These are phyloP conservation scores for Willisornis vidua DNA, from an alignment of 2,113 vertebrate genomes.

Conservation along the genomic window DNA sequence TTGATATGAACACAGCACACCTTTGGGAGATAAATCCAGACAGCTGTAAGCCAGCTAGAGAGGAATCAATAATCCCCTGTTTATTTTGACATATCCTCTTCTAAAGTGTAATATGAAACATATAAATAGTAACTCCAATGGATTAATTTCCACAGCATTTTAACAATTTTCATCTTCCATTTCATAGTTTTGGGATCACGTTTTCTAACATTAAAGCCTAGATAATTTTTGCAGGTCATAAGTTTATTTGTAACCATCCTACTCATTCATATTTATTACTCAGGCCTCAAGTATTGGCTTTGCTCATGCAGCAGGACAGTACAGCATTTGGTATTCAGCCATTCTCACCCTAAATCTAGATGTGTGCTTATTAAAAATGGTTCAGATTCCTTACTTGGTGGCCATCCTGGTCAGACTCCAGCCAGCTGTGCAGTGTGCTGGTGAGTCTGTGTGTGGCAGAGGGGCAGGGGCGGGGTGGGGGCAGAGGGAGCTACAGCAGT, in stretches of 20 bases:
- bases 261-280: not conserved
- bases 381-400: not conserved
- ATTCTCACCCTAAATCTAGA: not conserved
- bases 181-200: not conserved
- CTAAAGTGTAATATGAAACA: not conserved
- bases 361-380: not conserved
- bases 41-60: not conserved
- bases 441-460: not conserved
- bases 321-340: not conserved
- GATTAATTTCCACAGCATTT: not conserved
- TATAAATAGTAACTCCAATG: not conserved
- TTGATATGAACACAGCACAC: not conserved
- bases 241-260: not conserved
- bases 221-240: not conserved
- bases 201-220: not conserved
- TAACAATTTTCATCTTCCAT: not conserved
- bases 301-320: not conserved
- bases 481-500: not conserved
- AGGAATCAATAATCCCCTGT: not conserved
- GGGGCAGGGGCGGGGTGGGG: not conserved
- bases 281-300: not conserved
- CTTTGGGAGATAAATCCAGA: not conserved
- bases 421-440: not conserved
- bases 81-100: not conserved
- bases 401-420: not conserved